Base-by-base conservation (phyloP, 2,113 vertebrate genomes). In the Ctenodactylus gundi region DNA sequence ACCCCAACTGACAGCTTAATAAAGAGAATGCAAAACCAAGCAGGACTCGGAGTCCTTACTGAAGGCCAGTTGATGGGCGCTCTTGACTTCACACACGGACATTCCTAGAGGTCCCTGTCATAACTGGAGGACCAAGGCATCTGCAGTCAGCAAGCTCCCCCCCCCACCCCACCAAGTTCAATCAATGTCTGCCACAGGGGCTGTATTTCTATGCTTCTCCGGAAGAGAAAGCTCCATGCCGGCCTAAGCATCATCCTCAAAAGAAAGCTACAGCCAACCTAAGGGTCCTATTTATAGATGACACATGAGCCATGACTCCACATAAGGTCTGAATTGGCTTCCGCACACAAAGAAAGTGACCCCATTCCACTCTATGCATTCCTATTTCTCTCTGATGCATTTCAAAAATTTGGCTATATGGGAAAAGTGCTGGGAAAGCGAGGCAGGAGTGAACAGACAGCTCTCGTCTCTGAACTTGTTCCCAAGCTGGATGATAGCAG, bases 101-200 rank as follows among this genome's bases (percentile, higher is more conserved):
- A 0, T 57, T 85, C 46, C 41, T 49, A 31, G 60, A 55, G 39
- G 53, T 23, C 20, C 9, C 39, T 29, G 17, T 25, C 6, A 0
- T 4, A 15, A 18, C 20, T 18, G 4, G 34, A 55, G 46, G 67
- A 57, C 36, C 4, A 21, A 0, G 25, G 23, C 2, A 0, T 39
- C 25, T 2, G 0, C 44, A 44, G 27, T 13, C 44, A 78, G 25
- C 41, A 51, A 36, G 7, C 12, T 1, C n/a, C 31, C 6, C 46
- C 57, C 53, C 67, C 4, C 0, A 11, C 23, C 44, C 80, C 64
- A 8, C 80, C 64, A 8, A 29, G 34, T 60, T 67, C 53, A 60
- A 51, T 34, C 4, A 6, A 2, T 2, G 4, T 58, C 6, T 0
- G 4, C 8, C 49, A 4, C 27, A 21, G 11, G 9, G 80, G 21